Evolutionary conservation across 2,888 invertebrate genomes (phyloP).

Genomic region (Acronicta leporina): DNA sequence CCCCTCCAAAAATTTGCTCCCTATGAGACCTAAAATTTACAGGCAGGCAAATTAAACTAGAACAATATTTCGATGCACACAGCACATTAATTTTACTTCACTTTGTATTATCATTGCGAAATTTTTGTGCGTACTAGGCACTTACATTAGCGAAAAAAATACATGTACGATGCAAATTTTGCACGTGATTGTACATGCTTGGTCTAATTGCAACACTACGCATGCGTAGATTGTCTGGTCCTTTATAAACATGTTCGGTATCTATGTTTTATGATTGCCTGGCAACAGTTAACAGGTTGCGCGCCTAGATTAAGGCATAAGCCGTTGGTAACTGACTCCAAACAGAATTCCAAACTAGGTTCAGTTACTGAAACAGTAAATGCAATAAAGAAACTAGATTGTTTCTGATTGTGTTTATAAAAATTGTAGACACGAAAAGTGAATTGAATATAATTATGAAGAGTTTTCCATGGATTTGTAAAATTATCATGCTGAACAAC

Average conservation of each 20-base stretch:
- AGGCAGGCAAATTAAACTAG: slow-evolving; percentile 20
- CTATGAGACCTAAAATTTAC: no score
- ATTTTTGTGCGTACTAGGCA: no score
- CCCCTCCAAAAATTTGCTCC: no score
- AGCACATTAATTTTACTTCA: slow-evolving; percentile 32
- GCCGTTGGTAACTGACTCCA: slow-evolving; percentile 20
- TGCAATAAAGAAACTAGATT: no score
- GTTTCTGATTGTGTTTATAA: no score
- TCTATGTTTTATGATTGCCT: slow-evolving; percentile 32
- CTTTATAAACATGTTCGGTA: slow-evolving; percentile 24
- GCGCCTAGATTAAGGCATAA: slow-evolving; percentile 16
- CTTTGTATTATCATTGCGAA: slow-evolving; percentile 32
- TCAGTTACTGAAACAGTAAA: no score
- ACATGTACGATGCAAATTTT: slow-evolving; percentile 28
- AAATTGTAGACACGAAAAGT: no score
- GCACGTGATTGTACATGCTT: slow-evolving; percentile 38
- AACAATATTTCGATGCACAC: slow-evolving; percentile 28
- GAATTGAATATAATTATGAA: no score
- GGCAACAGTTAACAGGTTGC: slow-evolving; percentile 18
- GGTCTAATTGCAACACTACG: slow-evolving; percentile 36
- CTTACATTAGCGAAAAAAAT: slow-evolving; percentile 34
- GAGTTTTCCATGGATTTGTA: no score
- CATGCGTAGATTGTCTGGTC: slow-evolving; percentile 32
- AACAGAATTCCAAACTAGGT: slow-evolving; percentile 18
- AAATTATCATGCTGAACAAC: no score